Percentiles rank a stretch among this genome's conserved stretches.
These are phyloP conservation scores for Arrhopalites spinosus DNA, from an alignment of 2,888 invertebrate genomes.

Conservation along the genomic window DNA sequence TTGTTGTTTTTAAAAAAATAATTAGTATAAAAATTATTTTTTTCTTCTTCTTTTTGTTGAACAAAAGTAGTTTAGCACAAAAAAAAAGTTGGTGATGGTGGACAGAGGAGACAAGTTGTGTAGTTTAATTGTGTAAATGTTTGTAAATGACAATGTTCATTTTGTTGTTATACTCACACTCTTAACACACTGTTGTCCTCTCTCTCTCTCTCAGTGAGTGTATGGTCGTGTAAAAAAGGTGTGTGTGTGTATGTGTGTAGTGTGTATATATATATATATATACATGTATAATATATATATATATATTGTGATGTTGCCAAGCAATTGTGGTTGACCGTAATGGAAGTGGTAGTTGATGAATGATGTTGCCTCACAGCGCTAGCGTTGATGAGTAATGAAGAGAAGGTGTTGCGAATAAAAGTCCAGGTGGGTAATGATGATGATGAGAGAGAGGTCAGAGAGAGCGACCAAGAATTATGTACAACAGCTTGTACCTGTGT, in stretches of 20 bases:
- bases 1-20: no score
- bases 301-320: slow-evolving; percentile 8
- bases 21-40: no score
- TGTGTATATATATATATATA: neutral
- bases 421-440: no score
- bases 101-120: neutral
- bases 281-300: neutral
- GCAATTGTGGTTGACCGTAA: neutral
- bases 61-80: no score
- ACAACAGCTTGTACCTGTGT: slow-evolving; percentile 40
- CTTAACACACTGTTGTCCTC: neutral
- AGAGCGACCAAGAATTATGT: no score
- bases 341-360: neutral
- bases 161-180: neutral
- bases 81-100: no score
- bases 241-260: slow-evolving; percentile 16
- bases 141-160: neutral
- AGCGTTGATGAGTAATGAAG: slow-evolving; percentile 14
- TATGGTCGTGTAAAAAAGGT: slow-evolving; percentile 13
- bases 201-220: neutral
- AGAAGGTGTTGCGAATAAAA: neutral
- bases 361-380: neutral
- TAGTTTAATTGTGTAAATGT: neutral
- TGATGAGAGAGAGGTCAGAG: no score
- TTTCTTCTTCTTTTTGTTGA: no score